Evolutionary conservation across 2,888 invertebrate species (phyloP).

Genomic region (Tillus elongatus): DNA sequence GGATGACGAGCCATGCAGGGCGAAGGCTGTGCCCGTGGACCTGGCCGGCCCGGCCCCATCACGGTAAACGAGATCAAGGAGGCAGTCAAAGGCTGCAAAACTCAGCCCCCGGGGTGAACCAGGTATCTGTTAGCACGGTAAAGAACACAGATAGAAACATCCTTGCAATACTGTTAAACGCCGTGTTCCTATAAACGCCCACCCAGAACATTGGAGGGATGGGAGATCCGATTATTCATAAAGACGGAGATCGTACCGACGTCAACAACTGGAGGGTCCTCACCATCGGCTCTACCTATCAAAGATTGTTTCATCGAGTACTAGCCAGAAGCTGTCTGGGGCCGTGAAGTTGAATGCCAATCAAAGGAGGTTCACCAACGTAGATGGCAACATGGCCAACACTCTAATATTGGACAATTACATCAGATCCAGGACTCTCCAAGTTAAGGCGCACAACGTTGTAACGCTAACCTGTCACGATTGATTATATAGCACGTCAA

Average conservation of each 20-base stretch:
- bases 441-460: neutral
- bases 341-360: conserved; percentile 14
- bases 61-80: neutral
- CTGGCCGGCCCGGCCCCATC: conserved; percentile 1
- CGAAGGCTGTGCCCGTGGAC: neutral
- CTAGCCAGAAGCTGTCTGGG: conserved; percentile 16
- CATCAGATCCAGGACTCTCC: conserved; percentile 7
- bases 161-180: conserved; percentile 15
- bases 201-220: conserved; percentile 14
- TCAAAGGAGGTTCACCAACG: conserved; percentile 29
- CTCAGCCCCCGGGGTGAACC: too few species aligned
- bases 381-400: conserved; percentile 36
- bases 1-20: neutral
- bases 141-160: neutral
- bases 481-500: too few species aligned
- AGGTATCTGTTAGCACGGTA: neutral
- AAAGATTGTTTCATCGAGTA: conserved; percentile 24
- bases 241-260: conserved; percentile 17
- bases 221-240: conserved; percentile 19
- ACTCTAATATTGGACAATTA: conserved; percentile 25
- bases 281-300: conserved; percentile 24
- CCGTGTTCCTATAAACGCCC: conserved; percentile 15
- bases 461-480: too few species aligned
- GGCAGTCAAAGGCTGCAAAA: neutral
- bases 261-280: conserved; percentile 28